Base-by-base conservation (phyloP, 2,888 invertebrate species). In the Drosophila mayaguana region DNA sequence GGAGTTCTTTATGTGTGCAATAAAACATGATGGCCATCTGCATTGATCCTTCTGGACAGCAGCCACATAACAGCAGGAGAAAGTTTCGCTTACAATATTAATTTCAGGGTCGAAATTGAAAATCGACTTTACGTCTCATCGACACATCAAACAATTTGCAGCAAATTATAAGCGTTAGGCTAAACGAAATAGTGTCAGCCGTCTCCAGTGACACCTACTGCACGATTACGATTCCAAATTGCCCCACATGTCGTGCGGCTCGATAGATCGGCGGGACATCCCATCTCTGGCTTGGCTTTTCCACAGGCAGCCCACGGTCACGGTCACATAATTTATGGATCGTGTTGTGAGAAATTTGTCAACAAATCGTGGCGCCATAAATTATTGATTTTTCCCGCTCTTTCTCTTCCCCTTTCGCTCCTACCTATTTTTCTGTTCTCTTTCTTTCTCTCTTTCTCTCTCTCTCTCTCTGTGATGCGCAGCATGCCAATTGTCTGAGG, bases 271-370 rank as follows among this genome's bases (percentile, higher is more conserved):
- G 32, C 56, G 56, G 42, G 55, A 16, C 11, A 48, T 61, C 28
- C 63, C 64, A 67, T 45, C 62, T 57, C 65, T 69, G 46, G 45
- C 62, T 69, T 42, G 25, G 67, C 45, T 63, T 75, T 79, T 60
- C 57, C 54, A 53, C 25, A 38, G 70, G 51, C 72, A 57, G 57
- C 63, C 65, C 76, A 79, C 65, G 86, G 88, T 83, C 88, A 85
- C 85, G 86, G 88, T 57, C 80, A 83, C 81, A 83, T 88, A 88
- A 88, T 88, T 88, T 89, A 88, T 88, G 74, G 68, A 64, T 88
- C 88, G 85, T 91, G 90, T 88, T 85, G 81, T 80, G 78, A 76
- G 80, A 89, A 90, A 90, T 90, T 90, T 90, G 90, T 90, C 91
- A 90, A 90, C 91, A 82, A 83, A 84, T 90, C 90, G 90, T 90